These are phyloP conservation scores for Leptonema lineaticorne DNA, from an alignment of 1,140 invertebrate genomes.

Conservation along the genomic window DNA sequence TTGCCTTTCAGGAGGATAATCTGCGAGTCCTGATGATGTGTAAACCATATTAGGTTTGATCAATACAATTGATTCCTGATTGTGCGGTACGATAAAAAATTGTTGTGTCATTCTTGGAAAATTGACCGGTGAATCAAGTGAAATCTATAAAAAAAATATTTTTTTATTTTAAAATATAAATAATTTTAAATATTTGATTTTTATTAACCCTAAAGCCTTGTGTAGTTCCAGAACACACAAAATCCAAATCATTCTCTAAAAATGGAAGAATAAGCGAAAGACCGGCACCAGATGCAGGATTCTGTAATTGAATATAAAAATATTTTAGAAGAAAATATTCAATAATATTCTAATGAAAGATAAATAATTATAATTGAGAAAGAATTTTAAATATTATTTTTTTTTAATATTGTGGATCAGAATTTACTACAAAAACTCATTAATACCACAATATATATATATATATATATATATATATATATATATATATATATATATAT, in stretches of 20 bases:
- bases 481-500: too few relatives aligned
- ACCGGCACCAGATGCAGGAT: conserved; percentile 40
- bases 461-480: too few relatives aligned
- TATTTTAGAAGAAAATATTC: too few relatives aligned
- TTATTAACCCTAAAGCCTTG: conserved; percentile 52
- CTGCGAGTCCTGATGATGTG: conserved; percentile 57
- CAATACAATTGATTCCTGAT: conserved; percentile 59
- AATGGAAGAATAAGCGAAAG: conserved; percentile 47
- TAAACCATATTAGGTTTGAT: conserved; percentile 65
- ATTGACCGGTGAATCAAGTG: conserved; percentile 62
- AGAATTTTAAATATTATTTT: too few relatives aligned
- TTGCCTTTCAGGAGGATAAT: conserved; percentile 54
- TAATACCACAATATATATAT: too few relatives aligned
- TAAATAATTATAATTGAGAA: neutral
- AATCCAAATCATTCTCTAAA: conserved; percentile 49
- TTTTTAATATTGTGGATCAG: too few relatives aligned
- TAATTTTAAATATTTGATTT: neutral
- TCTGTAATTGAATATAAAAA: too few relatives aligned
- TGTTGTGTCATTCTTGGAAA: conserved; percentile 60
- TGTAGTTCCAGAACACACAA: conserved; percentile 51
- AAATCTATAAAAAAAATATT: conserved; percentile 49
- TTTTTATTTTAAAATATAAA: neutral
- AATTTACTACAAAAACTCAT: too few relatives aligned
- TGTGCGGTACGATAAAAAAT: conserved; percentile 59
- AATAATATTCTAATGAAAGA: neutral